Base-by-base conservation (phyloP, 2,113 vertebrate species). In the Coregonus clupeaformis region DNA sequence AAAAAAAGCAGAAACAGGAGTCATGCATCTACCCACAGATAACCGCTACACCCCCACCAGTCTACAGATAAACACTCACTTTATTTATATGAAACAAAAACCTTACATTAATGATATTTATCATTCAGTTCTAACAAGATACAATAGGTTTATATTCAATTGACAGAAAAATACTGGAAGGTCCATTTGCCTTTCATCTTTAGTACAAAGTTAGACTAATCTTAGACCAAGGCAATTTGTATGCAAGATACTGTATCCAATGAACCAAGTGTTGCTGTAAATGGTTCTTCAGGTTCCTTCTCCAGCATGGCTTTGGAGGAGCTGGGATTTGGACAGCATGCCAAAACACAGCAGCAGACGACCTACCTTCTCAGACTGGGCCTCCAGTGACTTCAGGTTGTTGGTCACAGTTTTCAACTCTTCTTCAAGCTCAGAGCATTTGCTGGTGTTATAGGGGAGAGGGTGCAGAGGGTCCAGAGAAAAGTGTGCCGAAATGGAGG, bases 351-450 rank as follows among this genome's bases (percentile, higher is more conserved):
- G 49, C 49, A 16, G 5, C 57, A 60, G 78, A 9, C 13, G 20
- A 55, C 96, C 91, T 96, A 99, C 97, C 97, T 99, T 99, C 93
- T 99, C 98, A 89, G 97, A 96, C 96, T 99, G 98, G 95, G 98
- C 98, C 95, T 99, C 98, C 97, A 99, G 95, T 90, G 98, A 99
- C 95, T 99, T 99, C 95, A 99, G 93, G 95, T 97, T 99, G 97
- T 98, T 99, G 94, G 96, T 98, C 95, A 99, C 97, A 94, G 96
- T 99, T 98, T 99, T 99, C 97, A 99, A 95, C 88, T 99, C 98
- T 95, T 99, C 98, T 96, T 99, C 98, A 96, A 99, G 97, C 90
- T 99, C 97, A 95, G 96, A 90, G 94, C 97, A 99, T 98, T 99
- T 99, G 95, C 98, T 99, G 96, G 93, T 82, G 93, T 95, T 90